Conservation (phyloP, 2,113 vertebrate species). For the Pterocles gutturalis region DNA sequence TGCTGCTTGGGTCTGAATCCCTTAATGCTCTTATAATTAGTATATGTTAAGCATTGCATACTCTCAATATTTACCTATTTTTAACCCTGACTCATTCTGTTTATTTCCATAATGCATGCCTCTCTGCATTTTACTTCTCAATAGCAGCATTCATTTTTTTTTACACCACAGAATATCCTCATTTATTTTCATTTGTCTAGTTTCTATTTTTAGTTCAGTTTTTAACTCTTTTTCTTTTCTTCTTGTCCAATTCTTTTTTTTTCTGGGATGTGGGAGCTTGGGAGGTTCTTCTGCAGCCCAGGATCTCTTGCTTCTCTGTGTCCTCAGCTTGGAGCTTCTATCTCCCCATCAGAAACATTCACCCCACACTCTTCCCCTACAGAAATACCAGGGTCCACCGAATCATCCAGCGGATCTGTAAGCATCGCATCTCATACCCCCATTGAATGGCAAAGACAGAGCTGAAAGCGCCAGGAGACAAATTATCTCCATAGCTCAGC, state of each 20-base stretch:
- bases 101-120: not conserved
- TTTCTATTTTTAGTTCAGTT: not conserved
- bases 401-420: not conserved
- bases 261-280: not conserved
- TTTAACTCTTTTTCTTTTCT: not conserved
- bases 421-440: not conserved
- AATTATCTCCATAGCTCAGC: not conserved
- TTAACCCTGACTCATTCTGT: constrained; percentile 42
- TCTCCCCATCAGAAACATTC: not conserved
- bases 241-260: not conserved
- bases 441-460: not conserved
- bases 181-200: constrained; percentile 7
- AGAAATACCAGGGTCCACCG: not conserved
- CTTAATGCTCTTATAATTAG: not conserved
- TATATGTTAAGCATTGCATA: not conserved
- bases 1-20: not conserved
- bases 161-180: not conserved
- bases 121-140: not conserved
- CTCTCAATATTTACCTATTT: constrained; percentile 36
- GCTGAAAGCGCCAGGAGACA: not conserved
- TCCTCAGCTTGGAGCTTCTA: not conserved
- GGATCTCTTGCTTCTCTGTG: not conserved
- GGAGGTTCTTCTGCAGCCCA: not conserved
- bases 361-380: not conserved
- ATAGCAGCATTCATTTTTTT: not conserved